Base-by-base conservation (phyloP, 2,113 vertebrate species). In the Cyanocitta stelleri region DNA sequence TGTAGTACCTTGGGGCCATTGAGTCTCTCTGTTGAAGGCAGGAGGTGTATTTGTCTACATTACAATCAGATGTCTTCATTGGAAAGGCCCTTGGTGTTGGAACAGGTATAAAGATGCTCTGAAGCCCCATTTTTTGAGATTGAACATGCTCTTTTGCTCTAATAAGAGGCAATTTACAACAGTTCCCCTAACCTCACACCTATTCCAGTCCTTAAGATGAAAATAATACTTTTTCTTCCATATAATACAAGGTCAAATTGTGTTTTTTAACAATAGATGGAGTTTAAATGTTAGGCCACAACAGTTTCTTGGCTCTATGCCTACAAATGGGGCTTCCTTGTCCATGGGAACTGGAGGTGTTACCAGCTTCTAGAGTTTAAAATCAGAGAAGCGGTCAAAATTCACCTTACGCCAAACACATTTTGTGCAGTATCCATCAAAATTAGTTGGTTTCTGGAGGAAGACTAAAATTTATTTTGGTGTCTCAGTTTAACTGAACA, bases 251-350 rank as follows among this genome's bases (percentile, higher is more conserved):
- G 9, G 39, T 22, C 64, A 39, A 16, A 46, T 69, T 52, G 17
- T 52, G 7, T 14, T 74, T 10, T 66, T 81, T 29, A 67, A 16
- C 20, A 35, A 32, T 20, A 44, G 16, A 33, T 21, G 39, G 39
- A 26, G n/a, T 54, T 54, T 54, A 41, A 68, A 13, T 16, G n/a
- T 68, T 29, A 62, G 41, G 30, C 17, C 9, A 55, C 20, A 35
- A 6, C 27, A 67, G 15, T 48, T 84, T 48, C 6, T 48, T 77
- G 33, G 10, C 5, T 16, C 2, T 68, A 7, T 37, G 20, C 14
- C 29, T 63, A 67, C 1, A 26, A 43, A 29, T 0, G 1, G 14
- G 35, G 5, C 3, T 26, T 72, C 20, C 19, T 37, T 1, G 0
- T 35, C 24, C 1, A 0, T n/a, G 15, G 48, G 17, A 87, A 52